Percentiles rank a stretch among this genome's conserved stretches.
phyloP scores from a whole-genome alignment of 2,888 invertebrate genomes.

The Atrina japonica region DNA sequence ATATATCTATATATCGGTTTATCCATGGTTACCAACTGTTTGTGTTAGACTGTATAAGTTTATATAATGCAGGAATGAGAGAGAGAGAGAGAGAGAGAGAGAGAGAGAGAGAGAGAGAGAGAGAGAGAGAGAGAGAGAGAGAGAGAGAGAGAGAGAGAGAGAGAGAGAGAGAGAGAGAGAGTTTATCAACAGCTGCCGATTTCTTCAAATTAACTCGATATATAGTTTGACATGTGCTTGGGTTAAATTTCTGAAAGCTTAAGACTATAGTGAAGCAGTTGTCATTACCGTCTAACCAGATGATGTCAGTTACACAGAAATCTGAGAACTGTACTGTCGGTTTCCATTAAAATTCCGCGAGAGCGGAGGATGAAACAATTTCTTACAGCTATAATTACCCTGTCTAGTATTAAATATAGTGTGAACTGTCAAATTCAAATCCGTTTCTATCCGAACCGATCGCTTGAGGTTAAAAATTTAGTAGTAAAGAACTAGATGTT shows the following conservation, averaged over 20 bases:
- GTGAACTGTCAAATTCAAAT: too few species aligned
- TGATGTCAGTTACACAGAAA: slow-evolving; percentile 35
- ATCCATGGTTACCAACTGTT: too few species aligned
- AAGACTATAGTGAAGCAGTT: too few species aligned
- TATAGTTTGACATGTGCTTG: not conserved
- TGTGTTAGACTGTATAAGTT: too few species aligned
- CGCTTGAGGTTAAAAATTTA: too few species aligned
- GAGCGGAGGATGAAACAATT: slow-evolving; percentile 20
- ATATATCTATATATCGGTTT: too few species aligned
- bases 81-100: too few species aligned
- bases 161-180: not conserved
- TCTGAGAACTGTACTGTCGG: slow-evolving; percentile 30
- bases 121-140: slow-evolving; percentile 1
- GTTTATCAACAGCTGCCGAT: not conserved
- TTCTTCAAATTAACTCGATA: too few species aligned
- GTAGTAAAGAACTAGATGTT: too few species aligned
- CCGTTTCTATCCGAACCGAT: too few species aligned
- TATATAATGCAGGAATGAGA: too few species aligned
- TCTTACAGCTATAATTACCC: slow-evolving; percentile 22
- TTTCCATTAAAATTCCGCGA: slow-evolving; percentile 36
- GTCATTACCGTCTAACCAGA: not conserved
- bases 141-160: slow-evolving; percentile 14
- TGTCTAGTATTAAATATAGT: slow-evolving; percentile 10
- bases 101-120: too few species aligned
- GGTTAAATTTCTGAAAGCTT: not conserved